Evolutionary conservation across 1,140 invertebrate species (phyloP).

Genomic region (Coptotermes formosanus): DNA sequence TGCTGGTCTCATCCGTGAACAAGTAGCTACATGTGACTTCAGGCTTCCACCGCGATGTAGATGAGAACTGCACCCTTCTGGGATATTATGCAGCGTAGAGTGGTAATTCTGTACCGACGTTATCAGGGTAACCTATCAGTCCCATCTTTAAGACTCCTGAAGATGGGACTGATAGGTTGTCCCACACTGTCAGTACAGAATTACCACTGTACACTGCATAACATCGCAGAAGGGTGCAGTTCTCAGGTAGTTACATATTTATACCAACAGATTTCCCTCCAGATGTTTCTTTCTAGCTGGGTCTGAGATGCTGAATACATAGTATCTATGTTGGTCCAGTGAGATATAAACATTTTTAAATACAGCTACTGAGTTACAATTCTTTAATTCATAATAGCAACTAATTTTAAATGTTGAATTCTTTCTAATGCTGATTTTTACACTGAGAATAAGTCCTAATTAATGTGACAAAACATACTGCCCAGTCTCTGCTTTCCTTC

Average conservation of each 20-base stretch:
- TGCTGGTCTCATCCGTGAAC: not conserved
- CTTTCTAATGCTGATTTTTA: not conserved
- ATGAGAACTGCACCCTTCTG: too few relatives aligned
- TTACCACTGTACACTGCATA: too few relatives aligned
- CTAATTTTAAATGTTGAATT: not conserved
- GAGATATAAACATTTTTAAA: not conserved
- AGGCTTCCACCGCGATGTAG: too few relatives aligned
- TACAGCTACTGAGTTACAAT: not conserved
- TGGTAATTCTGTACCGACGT: too few relatives aligned
- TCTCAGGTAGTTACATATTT: not conserved
- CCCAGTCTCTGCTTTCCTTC: not conserved
- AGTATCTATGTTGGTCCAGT: not conserved
- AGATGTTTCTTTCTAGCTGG: not conserved
- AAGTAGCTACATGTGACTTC: not conserved
- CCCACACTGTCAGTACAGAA: too few relatives aligned
- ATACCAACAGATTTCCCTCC: not conserved
- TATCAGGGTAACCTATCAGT: too few relatives aligned
- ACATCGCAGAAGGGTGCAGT: too few relatives aligned
- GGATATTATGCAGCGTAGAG: too few relatives aligned
- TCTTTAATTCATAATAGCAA: not conserved
- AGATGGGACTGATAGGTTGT: too few relatives aligned
- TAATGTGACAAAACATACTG: not conserved
- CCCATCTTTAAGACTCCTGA: too few relatives aligned
- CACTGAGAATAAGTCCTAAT: not conserved
- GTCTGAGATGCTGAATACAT: not conserved